A percentile compares a stretch with the other conserved stretches of the same genome.
Conservation (phyloP, 2,888 invertebrate species). For the Chelonus formosanus region DNA sequence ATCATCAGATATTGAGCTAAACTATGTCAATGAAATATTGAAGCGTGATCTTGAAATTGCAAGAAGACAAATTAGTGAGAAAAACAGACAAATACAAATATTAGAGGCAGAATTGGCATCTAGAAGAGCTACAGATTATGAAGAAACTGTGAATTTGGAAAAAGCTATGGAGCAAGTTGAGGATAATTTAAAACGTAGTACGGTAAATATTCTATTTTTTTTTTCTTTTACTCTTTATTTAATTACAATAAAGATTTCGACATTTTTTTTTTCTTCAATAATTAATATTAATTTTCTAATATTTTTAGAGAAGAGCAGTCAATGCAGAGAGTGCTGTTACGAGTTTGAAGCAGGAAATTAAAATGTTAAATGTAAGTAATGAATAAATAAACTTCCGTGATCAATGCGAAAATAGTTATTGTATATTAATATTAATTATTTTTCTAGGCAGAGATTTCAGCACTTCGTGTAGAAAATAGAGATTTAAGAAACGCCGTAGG, state of each 20-base stretch:
- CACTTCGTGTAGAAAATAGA: conserved; percentile 68
- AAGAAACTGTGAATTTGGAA: conserved; percentile 68
- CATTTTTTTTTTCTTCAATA: no score
- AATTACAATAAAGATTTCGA: neutral
- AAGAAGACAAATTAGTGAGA: conserved; percentile 68
- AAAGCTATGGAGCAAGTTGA: conserved; percentile 71
- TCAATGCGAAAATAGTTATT: conserved; percentile 20
- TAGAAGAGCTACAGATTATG: conserved; percentile 67
- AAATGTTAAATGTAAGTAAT: conserved; percentile 72
- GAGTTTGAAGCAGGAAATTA: conserved; percentile 76
- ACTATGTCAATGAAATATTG: neutral
- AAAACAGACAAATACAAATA: conserved; percentile 65
- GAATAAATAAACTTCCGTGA: conserved; percentile 14
- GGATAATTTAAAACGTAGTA: conserved; percentile 70
- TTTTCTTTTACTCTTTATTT: neutral
- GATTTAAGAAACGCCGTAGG: conserved; percentile 65
- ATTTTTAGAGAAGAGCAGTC: conserved; percentile 70
- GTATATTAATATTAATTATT: conserved; percentile 19
- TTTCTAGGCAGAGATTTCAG: conserved; percentile 66
- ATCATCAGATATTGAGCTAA: conserved; percentile 20
- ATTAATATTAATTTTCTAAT: neutral
- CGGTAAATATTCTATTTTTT: conserved; percentile 58
- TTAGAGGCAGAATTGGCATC: conserved; percentile 69
- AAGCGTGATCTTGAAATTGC: conserved; percentile 50
- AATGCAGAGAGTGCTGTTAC: conserved; percentile 72